Evolutionary conservation across 2,888 invertebrate species (phyloP).

Genomic region (Drosophila infuscata): DNA sequence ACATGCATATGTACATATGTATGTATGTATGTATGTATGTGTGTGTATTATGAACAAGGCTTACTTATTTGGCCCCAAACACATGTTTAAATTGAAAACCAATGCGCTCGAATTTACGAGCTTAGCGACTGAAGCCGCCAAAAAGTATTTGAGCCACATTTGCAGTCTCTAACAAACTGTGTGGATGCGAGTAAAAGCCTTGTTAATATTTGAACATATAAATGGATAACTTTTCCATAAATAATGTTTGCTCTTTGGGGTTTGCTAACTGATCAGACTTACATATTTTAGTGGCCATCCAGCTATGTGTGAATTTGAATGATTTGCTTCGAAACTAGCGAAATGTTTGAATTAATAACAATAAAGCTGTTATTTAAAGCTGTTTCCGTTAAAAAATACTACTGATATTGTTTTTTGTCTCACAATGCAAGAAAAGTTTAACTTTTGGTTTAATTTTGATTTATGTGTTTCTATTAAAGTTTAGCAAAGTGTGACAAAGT

Average conservation of each 20-base stretch:
- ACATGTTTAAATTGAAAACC: slow-evolving; percentile 71
- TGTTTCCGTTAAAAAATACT: neutral
- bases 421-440: neutral
- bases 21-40: neutral
- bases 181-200: slow-evolving; percentile 4
- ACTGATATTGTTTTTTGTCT: neutral
- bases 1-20: neutral
- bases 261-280: neutral
- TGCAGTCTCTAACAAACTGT: slow-evolving; percentile 43
- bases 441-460: neutral
- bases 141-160: slow-evolving; percentile 17
- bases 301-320: neutral
- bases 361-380: too few relatives aligned
- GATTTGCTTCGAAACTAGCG: neutral
- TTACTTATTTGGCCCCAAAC: slow-evolving; percentile 33
- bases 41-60: slow-evolving; percentile 28
- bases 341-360: neutral
- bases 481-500: neutral
- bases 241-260: slow-evolving; percentile 11
- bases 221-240: slow-evolving; percentile 30
- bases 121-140: slow-evolving; percentile 25
- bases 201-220: slow-evolving; percentile 20
- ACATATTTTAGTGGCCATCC: neutral
- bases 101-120: slow-evolving; percentile 52
- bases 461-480: neutral